Base-by-base conservation (phyloP, 23 tunicate species). In the Trididemnum clinides region DNA sequence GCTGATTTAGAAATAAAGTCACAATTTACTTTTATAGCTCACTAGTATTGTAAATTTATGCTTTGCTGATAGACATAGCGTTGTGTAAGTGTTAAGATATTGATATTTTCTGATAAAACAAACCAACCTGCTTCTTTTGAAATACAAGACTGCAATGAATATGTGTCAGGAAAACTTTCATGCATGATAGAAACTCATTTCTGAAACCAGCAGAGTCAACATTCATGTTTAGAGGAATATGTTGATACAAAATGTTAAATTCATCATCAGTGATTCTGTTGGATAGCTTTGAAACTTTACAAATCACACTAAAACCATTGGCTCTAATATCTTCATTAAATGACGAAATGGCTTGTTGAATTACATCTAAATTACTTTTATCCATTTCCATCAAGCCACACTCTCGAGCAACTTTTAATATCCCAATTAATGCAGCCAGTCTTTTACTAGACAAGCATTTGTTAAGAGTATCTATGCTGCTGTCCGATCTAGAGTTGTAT, bases 141-240 rank as follows among this genome's bases (percentile, higher is more conserved):
- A 44, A 28, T 18, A 51, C 4, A 1, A 50, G 26, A 33, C 72
- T 66, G 36, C 38, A 39, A 1, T 39, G 44, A 23, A 89, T 78
- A 21, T 88, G 38, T 50, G 66, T 57, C 15, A 66, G 39, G 2
- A 89, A 65, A 10, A 27, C 44, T 33, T 51, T 49, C 30, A 83
- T 10, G 31, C 85, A 77, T 31, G 34, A 89, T 0, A 77, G 29
- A 29, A 89, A 50, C 6, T 84, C 89, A 32, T 84, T 77, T 32
- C 94, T 71, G 64, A 89, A 89, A 20, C 84, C 35, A 29, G 88
- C 71, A 33, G 79, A 83, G 35, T 89, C 88, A 21, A 30, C 64
- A 64, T 83, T 89, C 80, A 89, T 28, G 44, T 89, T 89, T 23
- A 84, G 51, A 1, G 88, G 88, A 26, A 89, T 31, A 51, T 83